These are phyloP conservation scores for Galeopsomyia nigrocyanea DNA, from an alignment of 2,888 invertebrate genomes.

Conservation along the genomic window DNA sequence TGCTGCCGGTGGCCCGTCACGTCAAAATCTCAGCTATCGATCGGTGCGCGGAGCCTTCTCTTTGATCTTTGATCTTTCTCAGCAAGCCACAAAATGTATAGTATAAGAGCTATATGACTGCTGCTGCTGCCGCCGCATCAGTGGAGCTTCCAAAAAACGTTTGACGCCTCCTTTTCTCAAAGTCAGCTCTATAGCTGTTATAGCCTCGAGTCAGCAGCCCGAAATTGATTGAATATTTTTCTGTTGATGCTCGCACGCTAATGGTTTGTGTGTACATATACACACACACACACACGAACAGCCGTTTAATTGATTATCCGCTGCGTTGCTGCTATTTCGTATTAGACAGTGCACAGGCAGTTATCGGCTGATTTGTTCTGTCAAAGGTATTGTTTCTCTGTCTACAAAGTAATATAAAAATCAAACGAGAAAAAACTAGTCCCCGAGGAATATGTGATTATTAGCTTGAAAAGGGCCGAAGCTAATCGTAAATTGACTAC, in stretches of 20 bases:
- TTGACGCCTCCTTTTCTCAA: constrained; percentile 24
- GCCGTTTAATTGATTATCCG: constrained; percentile 21
- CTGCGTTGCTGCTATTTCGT: too few relatives aligned
- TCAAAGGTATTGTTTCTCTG: too few relatives aligned
- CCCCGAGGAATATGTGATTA: too few relatives aligned
- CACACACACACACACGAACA: background rate
- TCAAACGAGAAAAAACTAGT: too few relatives aligned
- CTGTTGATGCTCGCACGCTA: constrained; percentile 11
- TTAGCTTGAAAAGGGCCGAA: too few relatives aligned
- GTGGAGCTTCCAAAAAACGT: constrained; percentile 8
- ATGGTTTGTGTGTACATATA: constrained; percentile 36
- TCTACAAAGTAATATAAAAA: too few relatives aligned
- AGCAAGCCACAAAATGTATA: background rate
- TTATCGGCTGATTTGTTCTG: too few relatives aligned
- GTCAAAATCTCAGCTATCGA: constrained; percentile 36
- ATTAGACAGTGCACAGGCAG: too few relatives aligned
- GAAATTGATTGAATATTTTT: constrained; percentile 24
- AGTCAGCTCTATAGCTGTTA: too few relatives aligned
- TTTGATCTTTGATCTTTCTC: constrained; percentile 40
- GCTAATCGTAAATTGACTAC: too few relatives aligned
- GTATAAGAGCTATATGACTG: background rate
- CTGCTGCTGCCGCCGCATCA: background rate
- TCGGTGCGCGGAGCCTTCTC: constrained; percentile 21
- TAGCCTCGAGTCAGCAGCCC: background rate
- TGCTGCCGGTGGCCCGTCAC: constrained; percentile 33